phyloP scores from a whole-genome alignment of 92 coral and sea anemone species.

The Blastomussa wellsi region DNA sequence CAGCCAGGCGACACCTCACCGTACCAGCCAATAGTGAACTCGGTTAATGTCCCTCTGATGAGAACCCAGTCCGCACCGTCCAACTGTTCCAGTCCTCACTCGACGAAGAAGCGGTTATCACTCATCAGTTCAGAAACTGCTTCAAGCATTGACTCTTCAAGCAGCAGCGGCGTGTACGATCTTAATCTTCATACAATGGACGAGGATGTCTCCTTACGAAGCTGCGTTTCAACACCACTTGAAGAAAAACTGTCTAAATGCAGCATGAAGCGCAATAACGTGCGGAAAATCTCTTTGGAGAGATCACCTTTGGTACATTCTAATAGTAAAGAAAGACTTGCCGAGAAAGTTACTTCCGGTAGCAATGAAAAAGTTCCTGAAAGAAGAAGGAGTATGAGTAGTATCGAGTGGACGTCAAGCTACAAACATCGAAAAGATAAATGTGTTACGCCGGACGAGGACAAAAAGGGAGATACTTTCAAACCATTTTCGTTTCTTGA shows the following conservation, averaged over 20 bases:
- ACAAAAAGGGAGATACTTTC: constrained; percentile 60
- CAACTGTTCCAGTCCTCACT: constrained; percentile 50
- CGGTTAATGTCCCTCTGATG: constrained; percentile 47
- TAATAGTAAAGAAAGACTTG: constrained; percentile 37
- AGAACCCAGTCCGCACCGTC: constrained; percentile 58
- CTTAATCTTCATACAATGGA: constrained; percentile 61
- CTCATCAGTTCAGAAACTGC: constrained; percentile 68
- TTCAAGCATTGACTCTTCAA: constrained; percentile 67
- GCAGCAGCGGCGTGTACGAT: constrained; percentile 82
- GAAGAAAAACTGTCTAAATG: constrained; percentile 49
- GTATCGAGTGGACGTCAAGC: constrained; percentile 11
- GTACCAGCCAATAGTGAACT: constrained; percentile 59
- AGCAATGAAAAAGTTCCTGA: constrained; percentile 22
- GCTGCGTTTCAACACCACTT: constrained; percentile 45
- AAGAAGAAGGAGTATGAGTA: constrained; percentile 9
- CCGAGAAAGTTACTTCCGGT: constrained; percentile 13
- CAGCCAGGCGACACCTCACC: constrained; percentile 81
- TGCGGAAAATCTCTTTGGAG: constrained; percentile 39
- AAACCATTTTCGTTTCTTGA: constrained; percentile 65
- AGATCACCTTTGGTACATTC: constrained; percentile 26
- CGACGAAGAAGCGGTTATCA: constrained; percentile 67
- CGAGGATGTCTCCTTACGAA: constrained; percentile 66
- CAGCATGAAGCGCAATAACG: constrained; percentile 40
- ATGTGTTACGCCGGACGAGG: constrained; percentile 57
- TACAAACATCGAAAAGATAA: constrained; percentile 41